Evolutionary conservation across 2,797 vertebrate genomes (phyloP).

Genomic region (Neosilurus hyrtlii): DNA sequence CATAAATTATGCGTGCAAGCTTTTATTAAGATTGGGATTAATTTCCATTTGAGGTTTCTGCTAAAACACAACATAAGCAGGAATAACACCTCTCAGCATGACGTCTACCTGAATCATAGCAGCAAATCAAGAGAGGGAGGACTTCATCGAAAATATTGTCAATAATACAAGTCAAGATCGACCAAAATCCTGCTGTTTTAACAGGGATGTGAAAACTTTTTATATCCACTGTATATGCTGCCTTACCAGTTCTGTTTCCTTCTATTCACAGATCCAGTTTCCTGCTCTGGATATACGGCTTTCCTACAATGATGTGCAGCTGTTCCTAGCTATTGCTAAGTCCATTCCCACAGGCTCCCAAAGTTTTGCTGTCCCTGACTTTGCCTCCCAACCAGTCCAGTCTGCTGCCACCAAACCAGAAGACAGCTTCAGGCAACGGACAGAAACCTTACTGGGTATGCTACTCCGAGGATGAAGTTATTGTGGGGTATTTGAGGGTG

Average conservation of each 20-base stretch:
- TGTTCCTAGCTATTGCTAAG: constrained; percentile 93
- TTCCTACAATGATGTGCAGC: constrained; percentile 95
- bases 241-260: not conserved
- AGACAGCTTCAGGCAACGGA: constrained; percentile 69
- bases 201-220: too few relatives aligned
- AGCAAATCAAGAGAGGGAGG: too few relatives aligned
- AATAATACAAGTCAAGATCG: too few relatives aligned
- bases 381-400: constrained; percentile 21
- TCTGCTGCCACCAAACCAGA: constrained; percentile 55
- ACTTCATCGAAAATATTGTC: too few relatives aligned
- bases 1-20: too few relatives aligned
- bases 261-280: constrained; percentile 83
- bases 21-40: too few relatives aligned
- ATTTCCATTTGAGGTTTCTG: too few relatives aligned
- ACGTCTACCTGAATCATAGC: too few relatives aligned
- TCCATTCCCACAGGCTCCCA: constrained; percentile 80
- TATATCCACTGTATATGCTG: not conserved
- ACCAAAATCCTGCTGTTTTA: too few relatives aligned
- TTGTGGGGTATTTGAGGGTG: not conserved
- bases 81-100: too few relatives aligned
- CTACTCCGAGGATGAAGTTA: not conserved
- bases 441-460: constrained; percentile 85
- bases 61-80: too few relatives aligned
- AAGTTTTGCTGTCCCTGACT: constrained; percentile 41
- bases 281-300: constrained; percentile 91